phyloP scores from a whole-genome alignment of 2,888 invertebrate species.

The Eulithis prunata region DNA sequence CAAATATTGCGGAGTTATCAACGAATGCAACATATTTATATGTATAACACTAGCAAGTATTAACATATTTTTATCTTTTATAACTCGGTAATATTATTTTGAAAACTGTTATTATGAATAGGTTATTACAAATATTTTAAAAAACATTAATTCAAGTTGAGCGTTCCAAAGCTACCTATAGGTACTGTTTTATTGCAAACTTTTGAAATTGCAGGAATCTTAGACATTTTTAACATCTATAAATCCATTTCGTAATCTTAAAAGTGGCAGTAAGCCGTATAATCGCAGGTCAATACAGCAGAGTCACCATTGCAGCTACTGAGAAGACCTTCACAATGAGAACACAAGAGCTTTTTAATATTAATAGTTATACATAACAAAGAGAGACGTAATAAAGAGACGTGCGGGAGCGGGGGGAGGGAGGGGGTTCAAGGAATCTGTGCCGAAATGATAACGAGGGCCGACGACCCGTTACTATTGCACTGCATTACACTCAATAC shows the following conservation, averaged over 20 bases:
- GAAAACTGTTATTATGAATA: background rate
- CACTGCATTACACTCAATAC: constrained; percentile 41
- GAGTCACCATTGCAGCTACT: too few species aligned
- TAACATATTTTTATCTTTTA: constrained; percentile 10
- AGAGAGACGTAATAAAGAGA: constrained; percentile 44
- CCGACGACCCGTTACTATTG: constrained; percentile 64
- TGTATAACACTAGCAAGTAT: constrained; percentile 10
- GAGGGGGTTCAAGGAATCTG: constrained; percentile 77
- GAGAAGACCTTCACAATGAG: constrained; percentile 14
- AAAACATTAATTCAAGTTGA: too few species aligned
- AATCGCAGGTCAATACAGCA: too few species aligned
- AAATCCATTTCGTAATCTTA: too few species aligned
- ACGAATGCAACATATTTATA: constrained; percentile 18
- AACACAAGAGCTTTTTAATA: constrained; percentile 21
- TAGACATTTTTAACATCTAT: too few species aligned
- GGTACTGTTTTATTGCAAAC: background rate
- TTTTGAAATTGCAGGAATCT: background rate
- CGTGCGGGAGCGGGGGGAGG: constrained; percentile 54
- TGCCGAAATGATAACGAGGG: constrained; percentile 81
- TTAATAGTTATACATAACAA: constrained; percentile 29
- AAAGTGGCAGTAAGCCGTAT: too few species aligned
- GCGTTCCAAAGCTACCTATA: background rate
- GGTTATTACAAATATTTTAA: too few species aligned
- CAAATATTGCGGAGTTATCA: constrained; percentile 28
- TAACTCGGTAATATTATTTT: background rate